A percentile compares a stretch with the other conserved stretches of the same genome.
These are phyloP conservation scores for Urechis unicinctus DNA, from an alignment of 2,888 invertebrate species.

Conservation along the genomic window DNA sequence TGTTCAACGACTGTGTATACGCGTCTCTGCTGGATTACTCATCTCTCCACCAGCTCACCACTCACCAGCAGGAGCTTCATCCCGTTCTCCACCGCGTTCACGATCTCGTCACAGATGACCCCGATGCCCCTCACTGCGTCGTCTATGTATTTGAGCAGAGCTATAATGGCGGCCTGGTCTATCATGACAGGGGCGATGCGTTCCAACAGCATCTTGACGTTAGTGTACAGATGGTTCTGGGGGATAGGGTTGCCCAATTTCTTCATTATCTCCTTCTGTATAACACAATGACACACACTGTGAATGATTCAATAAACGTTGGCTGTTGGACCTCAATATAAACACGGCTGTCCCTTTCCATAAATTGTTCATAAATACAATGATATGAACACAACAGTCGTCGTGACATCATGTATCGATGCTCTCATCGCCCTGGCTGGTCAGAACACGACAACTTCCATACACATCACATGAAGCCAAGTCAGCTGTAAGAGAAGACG, in stretches of 20 bases:
- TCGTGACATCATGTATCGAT: too few relatives aligned
- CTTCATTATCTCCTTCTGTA: conserved; percentile 72
- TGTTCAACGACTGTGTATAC: too few relatives aligned
- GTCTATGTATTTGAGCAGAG: conserved; percentile 53
- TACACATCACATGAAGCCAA: neutral
- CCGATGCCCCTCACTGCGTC: conserved; percentile 41
- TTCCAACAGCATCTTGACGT: conserved; percentile 86
- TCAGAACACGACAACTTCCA: too few relatives aligned
- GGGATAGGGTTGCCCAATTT: conserved; percentile 91
- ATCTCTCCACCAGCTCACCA: too few relatives aligned
- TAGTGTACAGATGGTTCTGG: conserved; percentile 92
- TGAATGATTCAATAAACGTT: neutral
- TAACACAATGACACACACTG: conserved; percentile 15
- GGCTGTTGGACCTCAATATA: too few relatives aligned
- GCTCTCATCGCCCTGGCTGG: too few relatives aligned
- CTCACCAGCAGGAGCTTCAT: conserved; percentile 74
- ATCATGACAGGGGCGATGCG: conserved; percentile 94
- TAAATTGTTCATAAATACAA: neutral
- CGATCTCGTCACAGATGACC: conserved; percentile 32
- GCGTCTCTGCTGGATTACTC: too few relatives aligned
- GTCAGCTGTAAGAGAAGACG: neutral
- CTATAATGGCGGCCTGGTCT: conserved; percentile 78
- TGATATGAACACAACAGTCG: too few relatives aligned
- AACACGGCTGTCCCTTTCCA: too few relatives aligned
- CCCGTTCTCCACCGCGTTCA: conserved; percentile 59